Conservation (phyloP, 2,797 vertebrate species). For the Basileuterus tristriatus region DNA sequence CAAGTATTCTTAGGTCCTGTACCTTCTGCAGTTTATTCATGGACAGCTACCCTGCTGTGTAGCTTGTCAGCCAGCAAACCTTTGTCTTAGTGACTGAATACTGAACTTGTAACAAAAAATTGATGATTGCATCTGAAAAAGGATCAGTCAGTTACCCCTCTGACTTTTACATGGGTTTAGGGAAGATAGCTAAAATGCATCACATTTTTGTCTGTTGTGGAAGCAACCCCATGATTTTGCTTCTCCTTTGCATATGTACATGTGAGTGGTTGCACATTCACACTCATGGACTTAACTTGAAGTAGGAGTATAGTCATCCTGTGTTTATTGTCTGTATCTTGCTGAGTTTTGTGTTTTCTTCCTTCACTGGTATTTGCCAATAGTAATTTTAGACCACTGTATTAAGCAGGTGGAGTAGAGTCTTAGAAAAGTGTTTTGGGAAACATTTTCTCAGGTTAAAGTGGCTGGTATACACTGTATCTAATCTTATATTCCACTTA, state of each 20-base stretch:
- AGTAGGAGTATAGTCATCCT: background rate
- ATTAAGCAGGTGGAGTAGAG: background rate
- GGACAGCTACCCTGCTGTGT: background rate
- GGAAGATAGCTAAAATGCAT: background rate
- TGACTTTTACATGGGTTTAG: background rate
- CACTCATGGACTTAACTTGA: background rate
- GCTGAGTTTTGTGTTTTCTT: background rate
- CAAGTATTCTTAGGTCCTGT: background rate
- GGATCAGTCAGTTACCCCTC: background rate
- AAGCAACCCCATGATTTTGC: background rate
- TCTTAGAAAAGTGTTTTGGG: background rate
- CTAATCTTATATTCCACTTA: background rate
- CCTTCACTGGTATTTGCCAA: background rate
- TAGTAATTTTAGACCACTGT: background rate
- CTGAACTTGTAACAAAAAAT: background rate
- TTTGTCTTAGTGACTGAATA: background rate
- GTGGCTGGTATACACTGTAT: background rate
- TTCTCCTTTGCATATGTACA: fast-evolving
- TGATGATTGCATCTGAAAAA: background rate
- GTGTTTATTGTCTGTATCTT: background rate
- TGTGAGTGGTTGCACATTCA: background rate
- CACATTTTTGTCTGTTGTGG: background rate
- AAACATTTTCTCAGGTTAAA: background rate
- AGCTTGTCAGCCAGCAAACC: background rate
- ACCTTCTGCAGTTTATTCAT: background rate